phyloP scores from a whole-genome alignment of 37 sponge, comb jelly and placozoan species.

The Crambe crambe region DNA sequence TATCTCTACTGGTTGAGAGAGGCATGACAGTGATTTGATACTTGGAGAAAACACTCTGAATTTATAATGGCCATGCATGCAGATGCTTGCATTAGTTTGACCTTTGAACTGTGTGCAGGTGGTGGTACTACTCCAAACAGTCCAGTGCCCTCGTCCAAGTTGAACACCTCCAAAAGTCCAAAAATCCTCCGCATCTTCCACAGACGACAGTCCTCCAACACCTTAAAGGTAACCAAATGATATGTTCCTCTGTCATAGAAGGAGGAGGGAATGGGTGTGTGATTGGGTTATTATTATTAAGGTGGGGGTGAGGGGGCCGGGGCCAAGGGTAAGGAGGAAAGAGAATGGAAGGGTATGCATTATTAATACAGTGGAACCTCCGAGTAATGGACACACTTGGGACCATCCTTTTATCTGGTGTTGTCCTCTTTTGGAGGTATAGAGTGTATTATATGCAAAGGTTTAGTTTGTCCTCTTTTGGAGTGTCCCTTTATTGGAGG shows the following conservation, averaged over 20 bases:
- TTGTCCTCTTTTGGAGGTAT: no score
- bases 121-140: not conserved
- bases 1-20: no score
- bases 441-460: no score
- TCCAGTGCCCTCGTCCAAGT: not conserved
- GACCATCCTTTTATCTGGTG: no score
- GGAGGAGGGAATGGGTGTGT: not conserved
- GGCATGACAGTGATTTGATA: no score
- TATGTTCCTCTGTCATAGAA: not conserved
- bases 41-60: no score
- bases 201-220: constrained; percentile 3
- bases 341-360: not conserved
- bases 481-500: no score
- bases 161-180: not conserved
- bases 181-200: not conserved
- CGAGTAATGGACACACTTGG: no score
- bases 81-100: no score
- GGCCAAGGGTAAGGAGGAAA: not conserved
- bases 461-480: no score
- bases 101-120: not conserved
- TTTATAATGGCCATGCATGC: no score
- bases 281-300: not conserved
- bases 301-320: not conserved
- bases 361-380: no score
- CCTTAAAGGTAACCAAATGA: not conserved